Percentiles rank a stretch among this genome's conserved stretches.
phyloP scores from a whole-genome alignment of 2,797 vertebrate species.

The Mormyrops boulengeri region DNA sequence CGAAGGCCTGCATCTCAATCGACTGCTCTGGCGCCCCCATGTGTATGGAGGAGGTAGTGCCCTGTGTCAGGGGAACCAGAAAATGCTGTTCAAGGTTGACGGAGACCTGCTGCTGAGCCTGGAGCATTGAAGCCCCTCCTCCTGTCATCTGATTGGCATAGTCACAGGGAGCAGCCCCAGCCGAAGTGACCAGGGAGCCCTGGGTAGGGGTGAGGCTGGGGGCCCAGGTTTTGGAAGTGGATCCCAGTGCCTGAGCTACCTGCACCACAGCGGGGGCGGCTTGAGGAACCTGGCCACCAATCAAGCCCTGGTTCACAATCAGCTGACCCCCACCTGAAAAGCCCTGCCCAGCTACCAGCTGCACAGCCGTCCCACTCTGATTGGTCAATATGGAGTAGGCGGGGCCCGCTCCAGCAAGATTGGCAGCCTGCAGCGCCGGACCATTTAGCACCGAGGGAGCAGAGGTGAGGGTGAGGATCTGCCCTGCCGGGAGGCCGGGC shows the following conservation, averaged over 20 bases:
- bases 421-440: conserved; percentile 69
- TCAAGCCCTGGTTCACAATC: conserved; percentile 82
- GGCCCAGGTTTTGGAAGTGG: conserved; percentile 62
- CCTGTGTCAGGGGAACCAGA: conserved; percentile 72
- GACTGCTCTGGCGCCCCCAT: conserved; percentile 50
- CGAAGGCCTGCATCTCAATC: conserved; percentile 37
- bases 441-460: conserved; percentile 73
- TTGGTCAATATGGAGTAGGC: conserved; percentile 75
- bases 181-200: conserved; percentile 71
- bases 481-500: conserved; percentile 66
- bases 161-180: conserved; percentile 52
- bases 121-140: conserved; percentile 45
- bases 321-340: conserved; percentile 80
- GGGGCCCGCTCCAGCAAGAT: conserved; percentile 68
- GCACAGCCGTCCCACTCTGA: conserved; percentile 75
- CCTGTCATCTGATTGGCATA: neutral
- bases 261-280: conserved; percentile 64
- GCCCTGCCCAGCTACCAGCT: conserved; percentile 83
- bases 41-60: conserved; percentile 49
- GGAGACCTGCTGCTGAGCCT: conserved; percentile 56
- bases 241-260: conserved; percentile 71
- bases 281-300: conserved; percentile 71
- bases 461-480: conserved; percentile 79
- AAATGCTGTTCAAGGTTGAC: conserved; percentile 75
- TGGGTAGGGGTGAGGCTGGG: conserved; percentile 50